These are phyloP conservation scores for Beris morrisii DNA, from an alignment of 2,888 invertebrate species.

Conservation along the genomic window DNA sequence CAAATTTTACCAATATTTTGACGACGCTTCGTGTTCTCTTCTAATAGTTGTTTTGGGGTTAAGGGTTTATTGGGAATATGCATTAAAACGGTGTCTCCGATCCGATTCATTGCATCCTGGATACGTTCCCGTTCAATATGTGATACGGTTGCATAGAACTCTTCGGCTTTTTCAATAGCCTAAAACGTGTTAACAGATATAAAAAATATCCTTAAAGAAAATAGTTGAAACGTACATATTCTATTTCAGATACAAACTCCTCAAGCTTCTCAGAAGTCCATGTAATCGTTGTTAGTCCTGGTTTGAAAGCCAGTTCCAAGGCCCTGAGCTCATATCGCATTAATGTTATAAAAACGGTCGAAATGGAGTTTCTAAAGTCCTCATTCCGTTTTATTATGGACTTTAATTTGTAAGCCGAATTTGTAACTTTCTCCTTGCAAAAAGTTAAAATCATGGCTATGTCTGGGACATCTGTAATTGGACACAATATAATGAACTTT, in stretches of 20 bases:
- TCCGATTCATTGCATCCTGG: constrained; percentile 66
- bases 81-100: constrained; percentile 65
- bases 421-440: constrained; percentile 69
- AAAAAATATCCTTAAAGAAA: background rate
- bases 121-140: constrained; percentile 78
- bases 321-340: constrained; percentile 68
- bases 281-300: constrained; percentile 74
- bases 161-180: constrained; percentile 45
- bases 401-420: constrained; percentile 65
- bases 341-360: constrained; percentile 66
- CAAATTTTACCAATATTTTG: constrained; percentile 43
- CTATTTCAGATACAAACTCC: constrained; percentile 56
- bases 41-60: constrained; percentile 63
- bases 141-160: constrained; percentile 57
- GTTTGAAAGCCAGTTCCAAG: constrained; percentile 71
- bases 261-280: constrained; percentile 75
- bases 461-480: constrained; percentile 67
- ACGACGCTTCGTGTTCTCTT: constrained; percentile 64
- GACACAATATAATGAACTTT: background rate
- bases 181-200: constrained; percentile 31
- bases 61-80: constrained; percentile 66
- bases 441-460: constrained; percentile 74
- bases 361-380: constrained; percentile 57
- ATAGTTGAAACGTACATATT: constrained; percentile 56
- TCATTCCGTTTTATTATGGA: constrained; percentile 66